phyloP scores from a whole-genome alignment of 2,113 vertebrate genomes.

The Antidorcas marsupialis region DNA sequence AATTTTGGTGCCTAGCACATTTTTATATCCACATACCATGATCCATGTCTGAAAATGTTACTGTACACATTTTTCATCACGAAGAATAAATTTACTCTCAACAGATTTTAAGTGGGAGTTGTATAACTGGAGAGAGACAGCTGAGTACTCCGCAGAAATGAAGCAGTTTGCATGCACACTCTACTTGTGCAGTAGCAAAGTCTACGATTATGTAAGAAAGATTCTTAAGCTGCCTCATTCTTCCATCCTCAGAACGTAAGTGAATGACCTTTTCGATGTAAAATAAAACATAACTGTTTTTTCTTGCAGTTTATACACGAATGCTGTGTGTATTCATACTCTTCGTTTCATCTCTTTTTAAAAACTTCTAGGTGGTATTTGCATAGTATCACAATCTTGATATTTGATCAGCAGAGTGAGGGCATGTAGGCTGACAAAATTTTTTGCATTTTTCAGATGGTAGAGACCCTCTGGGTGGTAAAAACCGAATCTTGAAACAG shows the following conservation, averaged over 20 bases:
- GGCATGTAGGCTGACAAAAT: neutral
- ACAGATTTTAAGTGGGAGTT: slow-evolving; percentile 75
- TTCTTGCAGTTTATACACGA: neutral
- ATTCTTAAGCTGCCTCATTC: slow-evolving; percentile 77
- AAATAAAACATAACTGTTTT: neutral
- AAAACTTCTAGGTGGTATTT: neutral
- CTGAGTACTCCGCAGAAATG: slow-evolving; percentile 75
- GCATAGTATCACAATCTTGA: neutral
- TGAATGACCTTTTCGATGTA: slow-evolving; percentile 17
- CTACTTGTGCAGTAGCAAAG: slow-evolving; percentile 71
- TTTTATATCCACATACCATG: neutral
- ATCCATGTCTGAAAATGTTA: neutral
- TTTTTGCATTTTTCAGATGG: neutral
- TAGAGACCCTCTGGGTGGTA: neutral
- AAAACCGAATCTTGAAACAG: neutral
- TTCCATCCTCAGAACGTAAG: slow-evolving; percentile 78
- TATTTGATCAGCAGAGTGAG: neutral
- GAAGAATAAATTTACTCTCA: slow-evolving; percentile 26
- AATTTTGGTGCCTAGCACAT: neutral
- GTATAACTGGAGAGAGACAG: slow-evolving; percentile 67
- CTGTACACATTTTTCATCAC: neutral
- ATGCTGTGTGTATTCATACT: neutral
- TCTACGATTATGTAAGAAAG: slow-evolving; percentile 74
- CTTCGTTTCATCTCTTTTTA: neutral
- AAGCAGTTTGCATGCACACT: slow-evolving; percentile 74